These are phyloP conservation scores for Potorous gilbertii DNA, from an alignment of 2,797 vertebrate species.

Conservation along the genomic window DNA sequence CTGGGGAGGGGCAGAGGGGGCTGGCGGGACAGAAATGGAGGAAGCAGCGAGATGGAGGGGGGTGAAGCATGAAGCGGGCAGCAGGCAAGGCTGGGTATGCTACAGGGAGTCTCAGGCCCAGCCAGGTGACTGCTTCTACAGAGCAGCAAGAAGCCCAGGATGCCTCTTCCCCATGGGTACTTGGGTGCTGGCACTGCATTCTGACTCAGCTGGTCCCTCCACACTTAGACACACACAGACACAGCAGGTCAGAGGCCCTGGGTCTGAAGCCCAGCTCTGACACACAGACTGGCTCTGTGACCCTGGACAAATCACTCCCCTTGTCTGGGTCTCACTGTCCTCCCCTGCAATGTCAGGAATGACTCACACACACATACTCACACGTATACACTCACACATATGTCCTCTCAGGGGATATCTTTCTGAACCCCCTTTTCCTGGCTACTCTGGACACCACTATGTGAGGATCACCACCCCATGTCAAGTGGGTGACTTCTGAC, in stretches of 20 bases:
- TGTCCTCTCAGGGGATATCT: not conserved
- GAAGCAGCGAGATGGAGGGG: conserved; percentile 83
- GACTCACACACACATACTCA: too few relatives aligned
- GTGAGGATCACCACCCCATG: not conserved
- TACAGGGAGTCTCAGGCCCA: conserved; percentile 68
- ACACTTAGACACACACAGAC: not conserved
- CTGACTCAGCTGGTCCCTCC: not conserved
- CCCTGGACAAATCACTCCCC: too few relatives aligned
- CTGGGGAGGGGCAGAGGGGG: conserved; percentile 98
- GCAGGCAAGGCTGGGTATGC: conserved; percentile 79
- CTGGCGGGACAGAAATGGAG: conserved; percentile 91
- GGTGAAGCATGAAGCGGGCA: conserved; percentile 77
- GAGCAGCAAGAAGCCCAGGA: not conserved
- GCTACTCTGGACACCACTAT: not conserved
- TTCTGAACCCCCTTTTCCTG: not conserved
- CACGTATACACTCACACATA: not conserved
- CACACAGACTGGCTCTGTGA: too few relatives aligned
- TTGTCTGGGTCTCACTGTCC: not conserved
- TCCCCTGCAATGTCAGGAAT: too few relatives aligned
- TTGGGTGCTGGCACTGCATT: not conserved
- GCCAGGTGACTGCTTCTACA: conserved; percentile 11
- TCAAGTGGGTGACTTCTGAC: not conserved
- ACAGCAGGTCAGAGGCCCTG: too few relatives aligned
- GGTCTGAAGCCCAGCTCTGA: too few relatives aligned
- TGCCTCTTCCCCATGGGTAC: too few relatives aligned